Conservation (phyloP, 2,888 invertebrate species). For the Margaritifera margaritifera region DNA sequence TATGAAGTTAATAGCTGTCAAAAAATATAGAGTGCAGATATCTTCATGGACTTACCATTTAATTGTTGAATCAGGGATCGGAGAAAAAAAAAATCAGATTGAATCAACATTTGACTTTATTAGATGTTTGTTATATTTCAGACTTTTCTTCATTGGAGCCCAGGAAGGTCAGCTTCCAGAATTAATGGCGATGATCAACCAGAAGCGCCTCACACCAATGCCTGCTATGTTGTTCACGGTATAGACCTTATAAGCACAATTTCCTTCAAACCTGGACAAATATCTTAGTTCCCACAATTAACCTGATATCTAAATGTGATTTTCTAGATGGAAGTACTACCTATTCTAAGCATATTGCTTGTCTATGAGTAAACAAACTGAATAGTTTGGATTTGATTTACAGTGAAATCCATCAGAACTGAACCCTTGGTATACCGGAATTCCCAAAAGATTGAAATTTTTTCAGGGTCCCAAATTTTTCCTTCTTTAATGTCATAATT, state of each 20-base stretch:
- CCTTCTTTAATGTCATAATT: too few species aligned
- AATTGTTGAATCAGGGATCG: neutral
- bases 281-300: neutral
- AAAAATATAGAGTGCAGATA: too few species aligned
- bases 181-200: slow-evolving; percentile 86
- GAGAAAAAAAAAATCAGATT: neutral
- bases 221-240: slow-evolving; percentile 90
- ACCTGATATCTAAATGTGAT: neutral
- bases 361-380: neutral
- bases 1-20: too few species aligned
- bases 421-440: too few species aligned
- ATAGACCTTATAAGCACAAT: slow-evolving; percentile 39
- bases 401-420: too few species aligned
- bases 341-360: neutral
- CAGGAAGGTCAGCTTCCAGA: slow-evolving; percentile 90
- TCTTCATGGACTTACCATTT: neutral
- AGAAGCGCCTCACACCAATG: slow-evolving; percentile 85
- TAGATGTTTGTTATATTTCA: slow-evolving; percentile 39
- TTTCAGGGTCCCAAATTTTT: too few species aligned
- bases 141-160: slow-evolving; percentile 87
- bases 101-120: neutral
- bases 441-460: too few species aligned
- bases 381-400: too few species aligned
- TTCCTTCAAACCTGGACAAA: neutral
- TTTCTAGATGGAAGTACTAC: neutral